Evolutionary conservation across 2,888 invertebrate genomes (phyloP).

Genomic region (Cephus nigrinus): DNA sequence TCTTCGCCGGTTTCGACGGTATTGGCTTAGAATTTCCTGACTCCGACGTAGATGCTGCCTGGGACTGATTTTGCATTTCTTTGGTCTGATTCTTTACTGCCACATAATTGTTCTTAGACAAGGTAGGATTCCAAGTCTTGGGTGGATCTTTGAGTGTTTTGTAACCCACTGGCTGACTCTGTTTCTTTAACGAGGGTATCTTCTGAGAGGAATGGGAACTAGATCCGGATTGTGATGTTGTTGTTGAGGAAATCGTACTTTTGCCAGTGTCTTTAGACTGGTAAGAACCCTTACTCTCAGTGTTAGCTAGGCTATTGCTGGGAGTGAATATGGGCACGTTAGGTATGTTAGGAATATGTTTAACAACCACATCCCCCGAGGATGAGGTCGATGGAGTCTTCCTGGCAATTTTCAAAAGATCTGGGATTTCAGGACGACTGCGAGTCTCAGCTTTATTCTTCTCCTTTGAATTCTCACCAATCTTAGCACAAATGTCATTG

Average conservation of each 20-base stretch:
- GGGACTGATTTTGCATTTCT: constrained; percentile 46
- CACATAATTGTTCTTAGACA: constrained; percentile 67
- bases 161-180: constrained; percentile 67
- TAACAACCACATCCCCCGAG: constrained; percentile 22
- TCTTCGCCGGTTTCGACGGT: constrained; percentile 68
- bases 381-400: constrained; percentile 38
- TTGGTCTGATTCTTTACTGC: constrained; percentile 60
- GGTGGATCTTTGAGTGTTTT: constrained; percentile 72
- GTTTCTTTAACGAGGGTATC: constrained; percentile 29
- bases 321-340: constrained; percentile 58
- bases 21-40: constrained; percentile 42
- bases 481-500: constrained; percentile 62
- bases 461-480: constrained; percentile 61
- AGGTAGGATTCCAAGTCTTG: constrained; percentile 73
- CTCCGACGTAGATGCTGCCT: constrained; percentile 29
- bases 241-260: constrained; percentile 17
- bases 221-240: constrained; percentile 22
- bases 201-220: constrained; percentile 38
- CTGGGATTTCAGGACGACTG: constrained; percentile 57
- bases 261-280: constrained; percentile 18
- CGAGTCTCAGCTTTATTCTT: constrained; percentile 56
- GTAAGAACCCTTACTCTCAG: constrained; percentile 33
- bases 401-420: constrained; percentile 58
- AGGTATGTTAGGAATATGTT: constrained; percentile 57
- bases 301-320: constrained; percentile 33